Conservation (phyloP, 2,888 invertebrate genomes). For the Calameuta idolon region DNA sequence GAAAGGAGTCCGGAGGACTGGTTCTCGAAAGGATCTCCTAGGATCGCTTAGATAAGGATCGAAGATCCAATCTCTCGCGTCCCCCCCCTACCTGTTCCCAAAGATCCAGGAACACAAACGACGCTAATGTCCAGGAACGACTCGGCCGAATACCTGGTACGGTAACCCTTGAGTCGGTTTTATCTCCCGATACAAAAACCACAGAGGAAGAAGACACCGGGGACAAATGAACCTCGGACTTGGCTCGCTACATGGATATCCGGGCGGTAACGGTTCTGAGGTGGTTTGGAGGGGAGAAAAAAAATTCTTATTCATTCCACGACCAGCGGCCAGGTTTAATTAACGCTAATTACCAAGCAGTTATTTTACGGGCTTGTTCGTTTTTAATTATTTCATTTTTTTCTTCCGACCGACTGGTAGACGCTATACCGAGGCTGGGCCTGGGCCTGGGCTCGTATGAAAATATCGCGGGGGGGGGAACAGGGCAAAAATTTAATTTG, state of each 20-base stretch:
- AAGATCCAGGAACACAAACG: neutral
- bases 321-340: neutral
- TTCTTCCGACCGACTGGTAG: no score
- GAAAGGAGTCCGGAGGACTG: neutral
- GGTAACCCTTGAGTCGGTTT: neutral
- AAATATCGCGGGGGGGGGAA: neutral
- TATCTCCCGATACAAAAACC: neutral
- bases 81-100: constrained; percentile 5
- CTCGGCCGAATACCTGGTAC: neutral
- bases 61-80: neutral
- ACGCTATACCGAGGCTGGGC: no score
- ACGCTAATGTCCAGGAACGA: neutral
- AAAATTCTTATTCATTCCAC: neutral
- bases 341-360: neutral
- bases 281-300: neutral
- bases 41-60: neutral
- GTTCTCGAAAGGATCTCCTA: neutral
- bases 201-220: neutral
- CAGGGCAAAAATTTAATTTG: neutral
- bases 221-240: neutral
- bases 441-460: neutral
- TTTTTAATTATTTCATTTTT: neutral
- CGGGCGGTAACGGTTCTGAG: neutral
- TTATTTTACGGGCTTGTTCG: neutral
- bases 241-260: neutral